A percentile compares a stretch with the other conserved stretches of the same genome.
These are phyloP conservation scores for Menidia beryllina DNA, from an alignment of 2,113 vertebrate species.

Conservation along the genomic window DNA sequence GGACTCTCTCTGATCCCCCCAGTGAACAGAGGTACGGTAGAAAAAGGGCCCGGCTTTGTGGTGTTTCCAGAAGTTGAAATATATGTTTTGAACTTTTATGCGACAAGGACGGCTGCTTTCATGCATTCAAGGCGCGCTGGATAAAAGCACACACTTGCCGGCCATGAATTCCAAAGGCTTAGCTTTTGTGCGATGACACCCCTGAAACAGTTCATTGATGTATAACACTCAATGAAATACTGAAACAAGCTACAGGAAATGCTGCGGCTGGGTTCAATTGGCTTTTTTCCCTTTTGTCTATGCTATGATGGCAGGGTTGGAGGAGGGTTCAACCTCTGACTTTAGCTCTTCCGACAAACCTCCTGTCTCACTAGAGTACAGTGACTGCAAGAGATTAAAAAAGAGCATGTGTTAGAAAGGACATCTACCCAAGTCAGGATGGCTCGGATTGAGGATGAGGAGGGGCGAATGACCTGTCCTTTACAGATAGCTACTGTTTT, in stretches of 20 bases:
- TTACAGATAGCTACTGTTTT: no score
- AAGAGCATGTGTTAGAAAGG: conserved; percentile 91
- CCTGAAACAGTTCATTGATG: conserved; percentile 74
- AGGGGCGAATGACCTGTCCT: conserved; percentile 63
- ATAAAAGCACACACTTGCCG: conserved; percentile 49
- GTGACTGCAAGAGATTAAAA: conserved; percentile 94
- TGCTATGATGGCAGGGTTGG: no score
- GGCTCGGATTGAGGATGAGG: conserved; percentile 83
- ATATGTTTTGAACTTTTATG: conserved; percentile 38
- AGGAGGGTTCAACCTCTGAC: no score
- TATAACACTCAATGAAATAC: conserved; percentile 74
- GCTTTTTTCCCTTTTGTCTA: conserved; percentile 30
- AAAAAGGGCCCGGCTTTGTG: not conserved
- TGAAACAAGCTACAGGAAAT: conserved; percentile 66
- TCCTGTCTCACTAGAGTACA: conserved; percentile 87
- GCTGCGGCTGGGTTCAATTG: conserved; percentile 39
- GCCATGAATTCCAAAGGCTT: conserved; percentile 60
- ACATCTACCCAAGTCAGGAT: conserved; percentile 88
- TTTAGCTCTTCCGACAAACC: conserved; percentile 83
- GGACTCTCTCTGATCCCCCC: conserved; percentile 1
- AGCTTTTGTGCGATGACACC: conserved; percentile 58
- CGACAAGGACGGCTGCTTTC: conserved; percentile 38
- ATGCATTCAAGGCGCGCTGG: conserved; percentile 60
- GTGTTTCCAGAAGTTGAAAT: conserved; percentile 25
- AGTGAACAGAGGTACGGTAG: no score